Base-by-base conservation (phyloP, 2,888 invertebrate genomes). In the Ashinkailepas kermadecensis region DNA sequence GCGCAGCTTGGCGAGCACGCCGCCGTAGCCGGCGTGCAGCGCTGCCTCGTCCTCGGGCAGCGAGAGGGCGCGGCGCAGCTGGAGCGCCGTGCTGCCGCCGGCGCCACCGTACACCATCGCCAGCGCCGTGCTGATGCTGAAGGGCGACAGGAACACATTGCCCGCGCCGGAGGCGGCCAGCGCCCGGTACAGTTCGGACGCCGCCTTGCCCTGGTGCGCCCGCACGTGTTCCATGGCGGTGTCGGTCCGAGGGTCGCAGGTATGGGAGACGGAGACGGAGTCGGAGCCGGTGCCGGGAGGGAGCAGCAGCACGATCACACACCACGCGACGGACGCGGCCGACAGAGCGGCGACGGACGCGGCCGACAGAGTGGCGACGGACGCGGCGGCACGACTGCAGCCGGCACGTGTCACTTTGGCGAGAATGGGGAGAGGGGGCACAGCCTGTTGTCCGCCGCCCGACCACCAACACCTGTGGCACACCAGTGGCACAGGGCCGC, bases 141-240 rank as follows among this genome's bases (percentile, higher is more conserved):
- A 93, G 0, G 95, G 95, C 11, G 95, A 95, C 87, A 94, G 95
- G 89, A 96, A 95, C 70, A 95, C 88, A 87, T 95, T 95, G 80
- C 84, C 84, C 13, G 10, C 57, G 7, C 8, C 18, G 9, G 54
- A 54, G 21, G 11, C 74, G 56, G 74, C 56, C 74, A 74, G 56
- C 1, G 56, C 74, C 54, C 74, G 74, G 74, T 74, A 74, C 54
- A 74, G 74, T 4, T 56, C 54, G 9, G 54, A 54, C 21, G 74
- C 74, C 1, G 74, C 74, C 54, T 15, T 56, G 74, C 10, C 56
- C 74, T 74, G 74, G 56, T 74, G 74, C 8, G 12, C 21, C 0
- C 3, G 13, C 21, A 74, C 74, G 56, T 13, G 15, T 7, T 74
- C 74, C 74, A 74, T 74, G 54, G 10, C 15, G 70, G 62, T 18